These are phyloP conservation scores for Melipona beecheii DNA, from an alignment of 2,888 invertebrate species.

Conservation along the genomic window DNA sequence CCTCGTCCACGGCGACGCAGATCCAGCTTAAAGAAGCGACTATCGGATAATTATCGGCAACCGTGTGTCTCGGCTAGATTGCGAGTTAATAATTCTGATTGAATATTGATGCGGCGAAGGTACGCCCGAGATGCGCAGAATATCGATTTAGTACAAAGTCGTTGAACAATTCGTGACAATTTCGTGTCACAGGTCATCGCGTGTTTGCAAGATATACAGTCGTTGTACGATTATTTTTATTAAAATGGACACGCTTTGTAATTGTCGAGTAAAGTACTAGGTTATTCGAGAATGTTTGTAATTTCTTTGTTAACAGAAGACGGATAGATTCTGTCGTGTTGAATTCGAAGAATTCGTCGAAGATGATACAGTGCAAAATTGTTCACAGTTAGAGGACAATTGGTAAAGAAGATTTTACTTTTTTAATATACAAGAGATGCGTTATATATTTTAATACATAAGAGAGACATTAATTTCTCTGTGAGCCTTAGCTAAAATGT, in stretches of 20 bases:
- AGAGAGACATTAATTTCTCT: no score
- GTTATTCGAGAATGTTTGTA: background rate
- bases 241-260: background rate
- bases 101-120: background rate
- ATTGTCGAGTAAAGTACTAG: background rate
- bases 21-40: background rate
- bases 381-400: no score
- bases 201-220: background rate
- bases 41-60: background rate
- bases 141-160: background rate
- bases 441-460: no score
- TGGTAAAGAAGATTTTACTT: no score
- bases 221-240: background rate
- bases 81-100: constrained; percentile 12
- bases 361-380: no score
- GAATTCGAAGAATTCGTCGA: no score
- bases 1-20: background rate
- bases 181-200: background rate
- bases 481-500: no score
- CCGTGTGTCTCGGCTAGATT: constrained; percentile 1
- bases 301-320: background rate
- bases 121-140: background rate
- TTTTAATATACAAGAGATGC: no score
- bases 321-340: no score
- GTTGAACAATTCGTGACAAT: background rate